Percentiles rank a stretch among this genome's conserved stretches.
Conservation (phyloP, 2,113 vertebrate species). For the Pyrgilauda ruficollis region DNA sequence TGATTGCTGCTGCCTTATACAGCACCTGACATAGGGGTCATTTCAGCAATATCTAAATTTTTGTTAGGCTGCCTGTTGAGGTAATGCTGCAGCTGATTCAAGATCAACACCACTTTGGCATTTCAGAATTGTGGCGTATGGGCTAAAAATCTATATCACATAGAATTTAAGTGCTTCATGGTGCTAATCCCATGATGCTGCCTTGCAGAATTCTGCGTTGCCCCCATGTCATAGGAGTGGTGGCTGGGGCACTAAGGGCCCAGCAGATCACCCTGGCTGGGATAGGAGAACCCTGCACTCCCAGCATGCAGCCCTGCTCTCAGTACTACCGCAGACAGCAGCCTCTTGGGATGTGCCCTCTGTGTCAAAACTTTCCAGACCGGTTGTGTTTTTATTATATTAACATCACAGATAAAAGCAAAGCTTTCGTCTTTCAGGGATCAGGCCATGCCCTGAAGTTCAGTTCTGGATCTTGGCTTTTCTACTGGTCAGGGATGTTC, state of each 20-base stretch:
- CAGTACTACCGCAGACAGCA: neutral
- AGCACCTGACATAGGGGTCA: neutral
- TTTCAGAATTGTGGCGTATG: neutral
- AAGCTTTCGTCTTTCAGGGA: neutral
- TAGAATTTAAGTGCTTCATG: neutral
- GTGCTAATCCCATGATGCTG: neutral
- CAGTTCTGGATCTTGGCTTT: neutral
- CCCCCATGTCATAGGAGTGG: rapidly evolving
- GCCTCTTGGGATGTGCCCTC: neutral
- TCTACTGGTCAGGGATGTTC: neutral
- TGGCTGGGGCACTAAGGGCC: neutral
- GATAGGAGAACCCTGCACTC: neutral
- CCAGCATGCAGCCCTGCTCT: neutral
- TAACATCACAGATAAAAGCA: neutral
- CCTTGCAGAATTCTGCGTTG: neutral
- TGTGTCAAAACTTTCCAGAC: neutral
- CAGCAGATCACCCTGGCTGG: rapidly evolving
- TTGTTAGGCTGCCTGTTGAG: neutral
- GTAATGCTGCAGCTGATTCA: neutral
- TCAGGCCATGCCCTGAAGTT: neutral
- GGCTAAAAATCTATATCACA: neutral
- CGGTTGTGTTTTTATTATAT: neutral
- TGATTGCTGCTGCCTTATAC: neutral
- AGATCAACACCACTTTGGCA: neutral
- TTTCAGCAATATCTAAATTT: neutral